phyloP scores from a whole-genome alignment of 1,140 invertebrate species.

The Aphelinus atriplicis region DNA sequence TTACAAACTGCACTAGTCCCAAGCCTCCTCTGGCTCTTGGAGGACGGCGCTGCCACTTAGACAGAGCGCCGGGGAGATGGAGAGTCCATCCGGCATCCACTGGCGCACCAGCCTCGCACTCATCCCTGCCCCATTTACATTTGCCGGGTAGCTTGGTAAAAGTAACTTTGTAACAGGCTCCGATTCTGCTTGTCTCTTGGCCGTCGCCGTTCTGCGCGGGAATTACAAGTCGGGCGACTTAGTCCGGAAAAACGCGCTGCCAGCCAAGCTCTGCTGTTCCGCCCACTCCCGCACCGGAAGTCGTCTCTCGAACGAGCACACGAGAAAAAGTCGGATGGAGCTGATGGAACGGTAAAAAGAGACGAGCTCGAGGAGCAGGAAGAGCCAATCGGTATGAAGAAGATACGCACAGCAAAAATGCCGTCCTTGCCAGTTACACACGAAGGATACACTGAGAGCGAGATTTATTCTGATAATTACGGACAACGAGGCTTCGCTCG shows the following conservation, averaged over 20 bases:
- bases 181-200: slow-evolving; percentile 39
- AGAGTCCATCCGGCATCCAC: slow-evolving; percentile 10
- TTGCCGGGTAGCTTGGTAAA: slow-evolving; percentile 56
- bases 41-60: too few relatives aligned
- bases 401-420: too few relatives aligned
- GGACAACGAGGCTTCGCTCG: neutral
- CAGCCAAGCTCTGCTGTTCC: too few relatives aligned
- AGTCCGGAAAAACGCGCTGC: slow-evolving; percentile 20
- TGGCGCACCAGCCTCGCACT: slow-evolving; percentile 22
- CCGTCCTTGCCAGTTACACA: too few relatives aligned
- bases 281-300: neutral
- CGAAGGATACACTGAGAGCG: neutral
- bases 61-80: slow-evolving; percentile 1
- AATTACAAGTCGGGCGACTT: slow-evolving; percentile 49
- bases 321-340: too few relatives aligned
- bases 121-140: slow-evolving; percentile 55
- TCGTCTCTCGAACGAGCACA: neutral
- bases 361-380: neutral
- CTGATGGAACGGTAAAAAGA: neutral
- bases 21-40: slow-evolving; percentile 42
- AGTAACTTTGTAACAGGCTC: slow-evolving; percentile 57
- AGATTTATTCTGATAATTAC: slow-evolving; percentile 11
- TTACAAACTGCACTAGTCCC: slow-evolving; percentile 61
- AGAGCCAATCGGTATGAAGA: too few relatives aligned
- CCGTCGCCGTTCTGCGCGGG: slow-evolving; percentile 50